phyloP scores from a whole-genome alignment of 1,140 invertebrate species.

The Nebria ingens region DNA sequence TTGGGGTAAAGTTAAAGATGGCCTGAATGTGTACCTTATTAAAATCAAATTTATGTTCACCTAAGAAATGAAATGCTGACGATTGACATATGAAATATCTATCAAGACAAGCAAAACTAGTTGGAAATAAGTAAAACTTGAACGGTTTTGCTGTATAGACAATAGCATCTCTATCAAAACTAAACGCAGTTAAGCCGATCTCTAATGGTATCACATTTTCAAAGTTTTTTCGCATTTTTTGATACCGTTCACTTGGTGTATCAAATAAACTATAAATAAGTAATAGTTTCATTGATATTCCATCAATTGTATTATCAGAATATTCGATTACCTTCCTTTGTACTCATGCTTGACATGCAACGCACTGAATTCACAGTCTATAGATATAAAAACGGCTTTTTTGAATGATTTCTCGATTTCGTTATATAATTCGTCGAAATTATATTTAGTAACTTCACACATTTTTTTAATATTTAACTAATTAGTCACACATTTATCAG shows the following conservation, averaged over 20 bases:
- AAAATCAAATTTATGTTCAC: constrained; percentile 56
- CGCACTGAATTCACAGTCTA: constrained; percentile 30
- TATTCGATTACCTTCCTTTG: constrained; percentile 22
- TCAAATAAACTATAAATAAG: constrained; percentile 58
- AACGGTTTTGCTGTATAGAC: constrained; percentile 47
- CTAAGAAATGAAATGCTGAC: constrained; percentile 51
- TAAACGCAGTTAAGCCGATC: constrained; percentile 50
- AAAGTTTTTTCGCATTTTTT: constrained; percentile 43
- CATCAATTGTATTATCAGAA: constrained; percentile 13
- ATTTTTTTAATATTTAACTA: constrained; percentile 19
- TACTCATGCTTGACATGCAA: constrained; percentile 20
- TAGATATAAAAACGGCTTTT: constrained; percentile 24
- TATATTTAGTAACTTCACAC: constrained; percentile 24
- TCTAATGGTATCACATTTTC: constrained; percentile 49
- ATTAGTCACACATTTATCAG: background rate
- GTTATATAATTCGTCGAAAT: constrained; percentile 23
- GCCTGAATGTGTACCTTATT: constrained; percentile 67
- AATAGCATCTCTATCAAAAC: constrained; percentile 41
- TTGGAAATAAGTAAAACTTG: constrained; percentile 59
- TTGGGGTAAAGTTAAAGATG: no score
- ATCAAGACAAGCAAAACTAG: constrained; percentile 44
- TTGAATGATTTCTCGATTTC: constrained; percentile 22
- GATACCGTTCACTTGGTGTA: constrained; percentile 48
- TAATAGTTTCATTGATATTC: constrained; percentile 11
- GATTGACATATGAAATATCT: constrained; percentile 50